phyloP scores from a whole-genome alignment of 1,140 invertebrate genomes.

The Lysiphlebus fabarum region DNA sequence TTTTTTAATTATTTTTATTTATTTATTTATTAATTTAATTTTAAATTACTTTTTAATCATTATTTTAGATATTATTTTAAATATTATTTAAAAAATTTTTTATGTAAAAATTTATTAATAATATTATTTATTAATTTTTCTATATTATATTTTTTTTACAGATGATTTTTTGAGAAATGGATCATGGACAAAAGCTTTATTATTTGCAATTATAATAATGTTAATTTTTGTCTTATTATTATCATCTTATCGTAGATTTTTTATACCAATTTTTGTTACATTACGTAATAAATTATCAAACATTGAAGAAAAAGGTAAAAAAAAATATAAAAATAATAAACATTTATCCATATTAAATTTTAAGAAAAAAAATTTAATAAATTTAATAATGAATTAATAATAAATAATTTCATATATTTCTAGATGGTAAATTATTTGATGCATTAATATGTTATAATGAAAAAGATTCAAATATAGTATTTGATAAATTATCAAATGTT shows the following conservation, averaged over 20 bases:
- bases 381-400: too few species aligned
- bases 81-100: too few species aligned
- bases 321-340: too few species aligned
- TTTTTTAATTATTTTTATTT: background rate
- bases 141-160: conserved; percentile 46
- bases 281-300: conserved; percentile 48
- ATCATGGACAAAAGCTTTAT: conserved; percentile 46
- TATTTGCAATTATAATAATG: conserved; percentile 43
- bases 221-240: conserved; percentile 41
- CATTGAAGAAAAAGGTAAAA: conserved; percentile 52
- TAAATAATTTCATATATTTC: background rate
- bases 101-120: conserved; percentile 5
- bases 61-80: too few species aligned
- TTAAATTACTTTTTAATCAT: too few species aligned
- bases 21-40: background rate
- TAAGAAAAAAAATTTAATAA: too few species aligned
- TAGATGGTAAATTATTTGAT: conserved; percentile 54
- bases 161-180: conserved; percentile 36
- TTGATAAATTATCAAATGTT: conserved; percentile 47
- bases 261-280: conserved; percentile 43
- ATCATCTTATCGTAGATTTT: conserved; percentile 49
- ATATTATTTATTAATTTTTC: conserved; percentile 18
- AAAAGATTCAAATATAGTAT: conserved; percentile 49
- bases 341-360: too few species aligned
- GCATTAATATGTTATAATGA: conserved; percentile 54